Evolutionary conservation across 2,888 invertebrate genomes (phyloP), one percentile per base, ranked within the genome.

Genomic region (Ectemnius cavifrons): DNA sequence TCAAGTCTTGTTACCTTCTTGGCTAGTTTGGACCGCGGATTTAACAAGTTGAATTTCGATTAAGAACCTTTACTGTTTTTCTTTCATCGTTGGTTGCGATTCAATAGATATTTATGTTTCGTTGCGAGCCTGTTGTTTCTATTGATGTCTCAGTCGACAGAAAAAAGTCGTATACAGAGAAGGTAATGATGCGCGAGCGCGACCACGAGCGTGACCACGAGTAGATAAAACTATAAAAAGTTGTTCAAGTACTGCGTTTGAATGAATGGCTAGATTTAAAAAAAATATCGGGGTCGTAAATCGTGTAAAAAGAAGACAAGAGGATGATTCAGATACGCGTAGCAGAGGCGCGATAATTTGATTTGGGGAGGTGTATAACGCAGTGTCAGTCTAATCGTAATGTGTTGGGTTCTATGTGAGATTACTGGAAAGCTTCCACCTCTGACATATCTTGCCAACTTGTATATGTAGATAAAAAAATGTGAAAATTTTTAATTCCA

Each of bases 381-480:
- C n/a, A 28, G 45, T 71, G 49, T 11, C 74, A 69, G 49, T 72
- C 60, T 64, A 58, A 56, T 23, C 23, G 27, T 65, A 63, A 70
- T 70, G 71, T 71, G 37, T 71, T 8, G 37, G 37, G 37, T 37
- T 37, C 37, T 6, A 67, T 79, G 71, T 62, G 28, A 63, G 45
- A 73, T 56, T 57, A 74, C 70, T 70, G 62, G 49, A 73, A 77
- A 73, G 77, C 80, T 82, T 84, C 73, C 76, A 82, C 71, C 67
- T 78, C 74, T 73, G 63, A 85, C 85, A 86, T 85, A 86, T 85
- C 83, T 73, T 76, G 66, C 71, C 74, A 58, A 59, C 27, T 70
- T 63, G 70, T 63, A 70, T 63, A 14, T 75, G 62, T 73, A 72
- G 45, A 67, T 65, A 71, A 63, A 65, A 65, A 45, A 59, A 58